Evolutionary conservation across 2,888 invertebrate genomes (phyloP).

Genomic region (Cremastinae sp.): DNA sequence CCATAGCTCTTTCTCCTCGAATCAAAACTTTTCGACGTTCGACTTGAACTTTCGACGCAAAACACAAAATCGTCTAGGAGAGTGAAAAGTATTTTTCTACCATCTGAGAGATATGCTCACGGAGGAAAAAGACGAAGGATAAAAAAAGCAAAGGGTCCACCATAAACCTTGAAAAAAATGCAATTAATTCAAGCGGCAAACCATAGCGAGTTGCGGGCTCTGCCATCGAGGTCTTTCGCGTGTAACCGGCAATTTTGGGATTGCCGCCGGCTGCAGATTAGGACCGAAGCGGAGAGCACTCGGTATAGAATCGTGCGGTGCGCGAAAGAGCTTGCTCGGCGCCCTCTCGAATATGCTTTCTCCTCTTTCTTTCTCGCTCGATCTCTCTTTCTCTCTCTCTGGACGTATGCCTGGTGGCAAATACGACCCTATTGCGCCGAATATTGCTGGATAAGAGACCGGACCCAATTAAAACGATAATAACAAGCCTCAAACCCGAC

Average conservation of each 20-base stretch:
- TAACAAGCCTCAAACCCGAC: conserved; percentile 72
- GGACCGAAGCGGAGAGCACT: conserved; percentile 65
- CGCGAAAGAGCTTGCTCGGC: conserved; percentile 31
- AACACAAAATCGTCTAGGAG: neutral
- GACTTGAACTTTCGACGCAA: neutral
- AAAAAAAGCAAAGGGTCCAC: conserved; percentile 11
- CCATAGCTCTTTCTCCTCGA: conserved; percentile 27
- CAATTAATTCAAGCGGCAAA: conserved; percentile 64
- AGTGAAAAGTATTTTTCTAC: too few species aligned
- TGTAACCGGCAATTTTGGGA: conserved; percentile 74
- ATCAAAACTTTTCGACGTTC: conserved; percentile 8
- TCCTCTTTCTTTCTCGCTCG: conserved; percentile 44
- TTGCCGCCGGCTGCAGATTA: conserved; percentile 77
- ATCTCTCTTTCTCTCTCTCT: conserved; percentile 11
- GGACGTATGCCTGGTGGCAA: conserved; percentile 65
- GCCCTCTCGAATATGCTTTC: conserved; percentile 32
- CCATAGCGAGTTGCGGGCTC: conserved; percentile 47
- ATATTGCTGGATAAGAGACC: conserved; percentile 77
- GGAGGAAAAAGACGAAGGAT: neutral
- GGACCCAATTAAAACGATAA: conserved; percentile 78
- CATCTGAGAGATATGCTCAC: neutral
- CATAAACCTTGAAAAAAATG: conserved; percentile 43
- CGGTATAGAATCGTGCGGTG: conserved; percentile 50
- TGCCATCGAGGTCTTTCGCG: conserved; percentile 55
- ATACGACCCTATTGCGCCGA: conserved; percentile 68